These are phyloP conservation scores for Melieria picta DNA, from an alignment of 2,888 invertebrate species.

Conservation along the genomic window DNA sequence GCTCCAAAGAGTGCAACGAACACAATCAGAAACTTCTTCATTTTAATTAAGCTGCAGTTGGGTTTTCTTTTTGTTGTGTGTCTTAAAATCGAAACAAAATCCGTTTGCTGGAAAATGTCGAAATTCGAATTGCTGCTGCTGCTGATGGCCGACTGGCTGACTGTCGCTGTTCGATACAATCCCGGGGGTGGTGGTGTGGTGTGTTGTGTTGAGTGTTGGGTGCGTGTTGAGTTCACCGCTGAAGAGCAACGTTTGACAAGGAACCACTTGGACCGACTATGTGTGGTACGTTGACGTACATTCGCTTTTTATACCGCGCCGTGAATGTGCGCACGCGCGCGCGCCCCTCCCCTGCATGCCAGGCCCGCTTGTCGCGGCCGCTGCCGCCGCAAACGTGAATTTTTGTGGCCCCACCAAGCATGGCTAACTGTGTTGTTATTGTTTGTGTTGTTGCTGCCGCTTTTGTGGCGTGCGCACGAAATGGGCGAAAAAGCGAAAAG, in stretches of 20 bases:
- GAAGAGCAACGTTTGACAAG: constrained; percentile 43
- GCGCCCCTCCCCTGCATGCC: constrained; percentile 33
- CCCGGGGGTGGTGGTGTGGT: too few species aligned
- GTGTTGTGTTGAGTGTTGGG: too few species aligned
- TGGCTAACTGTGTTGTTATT: constrained; percentile 25
- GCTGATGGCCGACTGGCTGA: background rate
- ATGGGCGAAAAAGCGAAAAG: background rate
- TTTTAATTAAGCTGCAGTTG: constrained; percentile 49
- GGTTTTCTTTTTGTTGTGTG: constrained; percentile 38
- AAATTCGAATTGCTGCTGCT: background rate
- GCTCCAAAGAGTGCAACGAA: constrained; percentile 75
- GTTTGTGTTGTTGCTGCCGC: constrained; percentile 28
- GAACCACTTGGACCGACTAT: constrained; percentile 66
- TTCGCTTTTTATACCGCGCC: constrained; percentile 68
- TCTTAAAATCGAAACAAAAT: constrained; percentile 34
- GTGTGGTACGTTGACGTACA: constrained; percentile 65
- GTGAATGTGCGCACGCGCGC: constrained; percentile 60
- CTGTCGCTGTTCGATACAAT: too few species aligned
- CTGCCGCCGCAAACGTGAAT: constrained; percentile 35
- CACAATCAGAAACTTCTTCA: constrained; percentile 67
- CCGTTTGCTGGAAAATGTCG: constrained; percentile 8
- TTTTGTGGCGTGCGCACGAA: background rate
- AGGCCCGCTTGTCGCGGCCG: constrained; percentile 21
- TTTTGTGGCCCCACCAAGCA: constrained; percentile 35
- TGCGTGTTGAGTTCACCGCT: too few species aligned